Evolutionary conservation across 1,140 invertebrate genomes (phyloP).

Genomic region (Apis florea): DNA sequence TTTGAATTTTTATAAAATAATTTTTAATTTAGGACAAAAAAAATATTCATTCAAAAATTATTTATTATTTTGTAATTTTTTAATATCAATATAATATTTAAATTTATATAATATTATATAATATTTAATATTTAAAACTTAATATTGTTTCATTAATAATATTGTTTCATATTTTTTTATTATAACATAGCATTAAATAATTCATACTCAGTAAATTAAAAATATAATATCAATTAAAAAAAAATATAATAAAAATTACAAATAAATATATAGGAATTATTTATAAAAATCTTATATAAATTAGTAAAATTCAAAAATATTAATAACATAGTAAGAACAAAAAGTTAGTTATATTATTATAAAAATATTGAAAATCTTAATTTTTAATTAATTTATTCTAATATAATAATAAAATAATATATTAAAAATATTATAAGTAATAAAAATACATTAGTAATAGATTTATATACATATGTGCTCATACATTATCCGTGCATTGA

Average conservation of each 20-base stretch:
- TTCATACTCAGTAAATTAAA: neutral
- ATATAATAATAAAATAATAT: neutral
- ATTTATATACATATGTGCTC: neutral
- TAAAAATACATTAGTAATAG: conserved; percentile 7
- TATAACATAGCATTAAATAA: neutral
- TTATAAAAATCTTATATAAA: neutral
- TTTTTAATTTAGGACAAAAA: neutral
- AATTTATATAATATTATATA: too few species aligned
- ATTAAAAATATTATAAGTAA: neutral
- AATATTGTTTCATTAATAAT: neutral
- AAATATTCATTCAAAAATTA: neutral
- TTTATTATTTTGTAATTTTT: neutral
- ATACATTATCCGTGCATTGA: conserved; percentile 41
- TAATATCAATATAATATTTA: neutral
- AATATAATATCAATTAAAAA: neutral
- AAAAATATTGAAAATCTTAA: too few species aligned
- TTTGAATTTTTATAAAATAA: too few species aligned
- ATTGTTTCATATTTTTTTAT: neutral
- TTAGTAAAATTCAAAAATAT: neutral
- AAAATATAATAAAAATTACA: neutral
- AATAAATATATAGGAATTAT: neutral
- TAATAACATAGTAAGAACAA: neutral
- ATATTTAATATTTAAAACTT: too few species aligned
- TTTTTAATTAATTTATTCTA: neutral
- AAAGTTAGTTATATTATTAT: neutral